Evolutionary conservation across 2,888 invertebrate species (phyloP), one percentile per base, ranked within the genome.

Genomic region (Hypsopygia costalis): DNA sequence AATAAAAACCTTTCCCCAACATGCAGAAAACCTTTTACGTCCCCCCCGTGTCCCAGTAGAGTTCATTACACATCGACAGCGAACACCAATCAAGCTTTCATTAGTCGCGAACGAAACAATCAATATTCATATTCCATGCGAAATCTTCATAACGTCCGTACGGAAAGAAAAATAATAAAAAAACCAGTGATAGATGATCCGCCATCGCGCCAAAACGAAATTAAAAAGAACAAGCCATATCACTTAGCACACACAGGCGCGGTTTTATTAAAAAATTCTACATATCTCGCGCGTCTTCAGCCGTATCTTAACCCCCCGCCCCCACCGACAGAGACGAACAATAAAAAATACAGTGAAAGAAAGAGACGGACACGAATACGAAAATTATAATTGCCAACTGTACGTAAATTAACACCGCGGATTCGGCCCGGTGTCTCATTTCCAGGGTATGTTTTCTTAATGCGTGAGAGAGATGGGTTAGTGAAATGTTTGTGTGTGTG

Each of bases 181-280:
- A 51, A 61, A 16, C 16, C 3, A 2, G 61, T 82, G 85, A 87
- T 85, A 82, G 83, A 87, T 83, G 83, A 82, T 86, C 73, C 69
- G 63, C 65, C 55, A 70, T 69, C 65, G 63, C 70, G 67, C 66
- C 58, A 67, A 75, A 81, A 86, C 85, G 78, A 86, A 88, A 88
- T 87, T 87, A 87, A 88, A 87, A 88, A 85, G 86, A 87, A 86
- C 86, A 86, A 82, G 86, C 72, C 86, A 86, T 86, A 88, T 87
- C 87, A 88, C 86, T 87, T 87, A 87, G 85, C 78, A 85, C 85
- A 86, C 86, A 80, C 81, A 74, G 71, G 78, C 83, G 81, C 62
- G 73, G 77, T 77, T 86, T 86, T 85, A 81, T 82, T 83, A 81
- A 86, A 86, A 86, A 86, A 80, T 79, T 81, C 87, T 86, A 87